These are phyloP conservation scores for Paratilapia polleni DNA, from an alignment of 2,113 vertebrate species.

Conservation along the genomic window DNA sequence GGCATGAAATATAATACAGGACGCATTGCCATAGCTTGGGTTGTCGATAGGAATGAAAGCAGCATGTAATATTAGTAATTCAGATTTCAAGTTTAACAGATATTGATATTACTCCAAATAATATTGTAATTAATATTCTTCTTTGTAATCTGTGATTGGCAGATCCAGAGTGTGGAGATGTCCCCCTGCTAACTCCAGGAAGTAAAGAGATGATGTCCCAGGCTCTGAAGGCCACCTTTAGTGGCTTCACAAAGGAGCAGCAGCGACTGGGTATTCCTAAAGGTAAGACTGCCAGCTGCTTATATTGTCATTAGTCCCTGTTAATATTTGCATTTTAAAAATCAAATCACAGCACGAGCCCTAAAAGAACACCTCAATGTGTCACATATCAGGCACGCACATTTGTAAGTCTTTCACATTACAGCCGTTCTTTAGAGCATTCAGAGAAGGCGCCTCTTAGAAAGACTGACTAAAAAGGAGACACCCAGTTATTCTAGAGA, in stretches of 20 bases:
- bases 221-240: constrained; percentile 96
- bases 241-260: constrained; percentile 96
- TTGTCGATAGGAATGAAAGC: constrained; percentile 12
- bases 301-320: background rate
- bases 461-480: background rate
- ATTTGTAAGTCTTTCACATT: background rate
- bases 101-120: background rate
- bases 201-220: constrained; percentile 99
- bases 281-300: constrained; percentile 80
- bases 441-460: constrained; percentile 6
- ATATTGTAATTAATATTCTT: background rate
- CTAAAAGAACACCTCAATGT: background rate
- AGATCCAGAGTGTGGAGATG: constrained; percentile 98
- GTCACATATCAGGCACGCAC: background rate
- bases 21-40: background rate
- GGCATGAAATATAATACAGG: constrained; percentile 17
- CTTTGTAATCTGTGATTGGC: constrained; percentile 53
- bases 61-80: background rate
- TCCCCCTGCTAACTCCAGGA: constrained; percentile 95
- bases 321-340: constrained; percentile 9
- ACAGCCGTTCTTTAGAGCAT: background rate
- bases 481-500: constrained; percentile 36
- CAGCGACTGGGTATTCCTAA: constrained; percentile 95
- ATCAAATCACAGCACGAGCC: background rate
- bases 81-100: background rate